These are phyloP conservation scores for Pimephales promelas DNA, from an alignment of 2,113 vertebrate genomes.

Conservation along the genomic window DNA sequence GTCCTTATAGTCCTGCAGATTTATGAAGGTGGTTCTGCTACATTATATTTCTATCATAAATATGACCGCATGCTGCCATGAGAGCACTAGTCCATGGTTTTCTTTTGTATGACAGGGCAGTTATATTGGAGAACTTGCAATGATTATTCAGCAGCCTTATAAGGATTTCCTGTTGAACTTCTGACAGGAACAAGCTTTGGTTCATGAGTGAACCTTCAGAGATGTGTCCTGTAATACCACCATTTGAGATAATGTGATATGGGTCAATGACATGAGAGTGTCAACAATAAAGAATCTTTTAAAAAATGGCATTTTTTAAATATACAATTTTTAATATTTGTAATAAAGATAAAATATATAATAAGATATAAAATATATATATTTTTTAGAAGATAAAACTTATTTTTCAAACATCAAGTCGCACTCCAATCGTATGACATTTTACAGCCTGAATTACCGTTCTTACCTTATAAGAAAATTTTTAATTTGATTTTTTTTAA, in stretches of 20 bases:
- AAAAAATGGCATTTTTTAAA: background rate
- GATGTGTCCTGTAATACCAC: background rate
- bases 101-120: background rate
- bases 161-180: conserved; percentile 12
- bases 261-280: background rate
- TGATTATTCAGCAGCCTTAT: conserved; percentile 6
- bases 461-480: background rate
- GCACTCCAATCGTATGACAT: background rate
- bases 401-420: background rate
- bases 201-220: background rate
- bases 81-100: background rate
- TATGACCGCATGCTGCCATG: background rate
- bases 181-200: background rate
- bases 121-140: background rate
- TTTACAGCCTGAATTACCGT: background rate
- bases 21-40: background rate
- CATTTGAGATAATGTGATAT: background rate
- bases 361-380: no score
- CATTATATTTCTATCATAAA: conserved; percentile 17
- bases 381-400: no score
- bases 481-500: background rate
- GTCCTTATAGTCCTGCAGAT: conserved; percentile 13
- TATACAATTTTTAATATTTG: background rate
- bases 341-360: background rate
- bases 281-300: background rate